These are phyloP conservation scores for Lates japonicus DNA, from an alignment of 2,797 vertebrate species.

Conservation along the genomic window DNA sequence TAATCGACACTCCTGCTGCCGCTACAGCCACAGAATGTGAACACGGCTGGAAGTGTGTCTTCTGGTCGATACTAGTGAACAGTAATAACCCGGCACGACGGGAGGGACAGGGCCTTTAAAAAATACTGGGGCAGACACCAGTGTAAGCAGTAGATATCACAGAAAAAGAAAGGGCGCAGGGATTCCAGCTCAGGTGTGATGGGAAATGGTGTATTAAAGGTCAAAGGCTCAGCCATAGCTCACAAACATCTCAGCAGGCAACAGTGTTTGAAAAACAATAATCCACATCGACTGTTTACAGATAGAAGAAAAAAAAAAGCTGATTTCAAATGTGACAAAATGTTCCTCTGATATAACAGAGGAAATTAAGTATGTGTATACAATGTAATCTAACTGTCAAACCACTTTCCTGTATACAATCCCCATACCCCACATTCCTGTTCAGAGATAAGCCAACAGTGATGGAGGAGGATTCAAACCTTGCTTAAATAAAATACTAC, in stretches of 20 bases:
- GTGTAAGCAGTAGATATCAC: not conserved
- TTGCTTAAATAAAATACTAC: too few relatives aligned
- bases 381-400: too few relatives aligned
- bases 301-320: not conserved
- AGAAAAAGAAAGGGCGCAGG: not conserved
- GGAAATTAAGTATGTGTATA: not conserved
- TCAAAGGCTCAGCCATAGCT: constrained; percentile 15
- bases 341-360: too few relatives aligned
- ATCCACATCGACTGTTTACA: not conserved
- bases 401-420: too few relatives aligned
- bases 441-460: too few relatives aligned
- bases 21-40: constrained; percentile 6
- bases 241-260: constrained; percentile 7
- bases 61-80: constrained; percentile 34
- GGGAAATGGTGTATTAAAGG: not conserved
- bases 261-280: not conserved
- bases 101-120: constrained; percentile 1
- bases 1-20: constrained; percentile 33
- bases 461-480: too few relatives aligned
- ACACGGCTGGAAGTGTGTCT: constrained; percentile 1
- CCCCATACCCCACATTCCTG: too few relatives aligned
- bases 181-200: not conserved
- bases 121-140: too few relatives aligned
- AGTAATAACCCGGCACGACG: constrained; percentile 12
- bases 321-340: too few relatives aligned